Conservation (phyloP, 2,888 invertebrate species). For the Leucophora obtusa region DNA sequence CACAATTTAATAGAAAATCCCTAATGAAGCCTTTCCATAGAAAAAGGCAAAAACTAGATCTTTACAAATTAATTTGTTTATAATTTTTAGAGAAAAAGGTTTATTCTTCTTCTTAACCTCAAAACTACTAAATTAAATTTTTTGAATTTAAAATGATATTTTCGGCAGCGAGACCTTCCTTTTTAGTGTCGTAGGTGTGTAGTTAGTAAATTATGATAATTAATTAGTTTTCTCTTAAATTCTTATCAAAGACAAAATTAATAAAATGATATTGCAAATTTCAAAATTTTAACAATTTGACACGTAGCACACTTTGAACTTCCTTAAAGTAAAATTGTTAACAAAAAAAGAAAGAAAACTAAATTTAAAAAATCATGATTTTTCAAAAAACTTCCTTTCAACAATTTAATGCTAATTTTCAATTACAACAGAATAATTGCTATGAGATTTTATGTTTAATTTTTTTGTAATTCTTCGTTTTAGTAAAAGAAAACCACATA, state of each 20-base stretch:
- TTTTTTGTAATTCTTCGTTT: background rate
- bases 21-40: too few relatives aligned
- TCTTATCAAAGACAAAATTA: background rate
- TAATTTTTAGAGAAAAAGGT: too few relatives aligned
- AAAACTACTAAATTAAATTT: too few relatives aligned
- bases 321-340: background rate
- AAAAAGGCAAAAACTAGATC: too few relatives aligned
- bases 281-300: background rate
- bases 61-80: too few relatives aligned
- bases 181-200: too few relatives aligned
- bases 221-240: too few relatives aligned
- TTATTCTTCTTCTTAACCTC: too few relatives aligned
- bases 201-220: too few relatives aligned
- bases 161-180: too few relatives aligned
- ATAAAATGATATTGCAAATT: background rate
- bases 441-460: background rate
- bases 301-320: constrained; percentile 2
- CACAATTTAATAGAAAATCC: too few relatives aligned
- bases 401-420: constrained; percentile 61
- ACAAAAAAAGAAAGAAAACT: background rate
- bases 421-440: constrained; percentile 25
- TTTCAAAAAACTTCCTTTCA: constrained; percentile 17
- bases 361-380: constrained; percentile 21
- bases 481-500: constrained; percentile 13
- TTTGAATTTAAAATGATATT: too few relatives aligned